Conservation (phyloP, 2,797 vertebrate species). For the Tangara arthus region DNA sequence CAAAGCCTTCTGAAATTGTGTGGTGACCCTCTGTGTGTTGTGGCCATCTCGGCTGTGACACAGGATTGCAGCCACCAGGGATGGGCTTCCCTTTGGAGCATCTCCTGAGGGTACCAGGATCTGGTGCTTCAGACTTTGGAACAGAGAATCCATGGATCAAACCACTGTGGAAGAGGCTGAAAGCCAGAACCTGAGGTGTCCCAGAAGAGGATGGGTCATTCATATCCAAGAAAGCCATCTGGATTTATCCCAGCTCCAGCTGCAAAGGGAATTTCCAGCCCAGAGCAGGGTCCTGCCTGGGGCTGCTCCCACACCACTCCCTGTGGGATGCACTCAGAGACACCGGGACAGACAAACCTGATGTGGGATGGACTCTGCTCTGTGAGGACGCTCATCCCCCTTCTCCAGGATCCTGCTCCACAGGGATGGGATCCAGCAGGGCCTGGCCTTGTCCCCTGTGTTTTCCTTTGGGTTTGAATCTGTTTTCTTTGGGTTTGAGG, state of each 20-base stretch:
- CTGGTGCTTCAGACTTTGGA: fast-evolving
- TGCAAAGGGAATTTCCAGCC: not conserved
- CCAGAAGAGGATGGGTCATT: fast-evolving
- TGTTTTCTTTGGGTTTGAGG: not conserved
- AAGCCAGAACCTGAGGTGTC: fast-evolving
- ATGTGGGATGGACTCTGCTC: fast-evolving
- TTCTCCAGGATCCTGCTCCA: fast-evolving
- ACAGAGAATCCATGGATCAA: not conserved
- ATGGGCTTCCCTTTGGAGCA: not conserved
- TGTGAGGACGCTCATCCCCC: fast-evolving
- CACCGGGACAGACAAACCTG: fast-evolving
- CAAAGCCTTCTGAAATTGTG: not conserved
- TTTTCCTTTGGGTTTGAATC: not conserved
- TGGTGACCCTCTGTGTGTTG: not conserved
- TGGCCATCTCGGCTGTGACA: not conserved
- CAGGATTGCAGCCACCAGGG: not conserved
- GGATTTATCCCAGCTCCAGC: fast-evolving
- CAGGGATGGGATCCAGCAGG: not conserved
- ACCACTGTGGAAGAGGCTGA: not conserved
- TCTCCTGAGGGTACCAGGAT: not conserved
- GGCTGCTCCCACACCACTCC: not conserved
- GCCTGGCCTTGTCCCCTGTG: not conserved
- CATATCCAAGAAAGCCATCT: not conserved
- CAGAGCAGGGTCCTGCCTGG: not conserved
- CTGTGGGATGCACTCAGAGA: not conserved